Evolutionary conservation across 2,888 invertebrate species (phyloP).

Genomic region (Microctonus aethiopoides): DNA sequence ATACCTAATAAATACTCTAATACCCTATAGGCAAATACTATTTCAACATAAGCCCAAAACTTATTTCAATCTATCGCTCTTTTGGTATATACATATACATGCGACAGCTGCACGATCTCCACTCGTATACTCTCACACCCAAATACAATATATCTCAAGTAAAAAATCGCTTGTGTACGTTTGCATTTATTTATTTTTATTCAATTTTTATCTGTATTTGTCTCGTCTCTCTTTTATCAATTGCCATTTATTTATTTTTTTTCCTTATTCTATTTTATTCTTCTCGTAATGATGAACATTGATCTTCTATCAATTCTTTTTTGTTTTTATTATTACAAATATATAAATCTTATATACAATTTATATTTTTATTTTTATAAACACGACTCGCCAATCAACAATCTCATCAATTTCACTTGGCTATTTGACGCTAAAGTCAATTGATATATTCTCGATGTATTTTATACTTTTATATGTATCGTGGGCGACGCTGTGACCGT

Average conservation of each 20-base stretch:
- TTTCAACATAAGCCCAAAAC: conserved; percentile 37
- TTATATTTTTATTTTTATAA: background rate
- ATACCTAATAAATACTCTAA: conserved; percentile 29
- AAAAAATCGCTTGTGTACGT: conserved; percentile 20
- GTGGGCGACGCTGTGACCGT: conserved; percentile 50
- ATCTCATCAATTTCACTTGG: conserved; percentile 31
- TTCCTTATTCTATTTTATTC: background rate
- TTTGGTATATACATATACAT: background rate
- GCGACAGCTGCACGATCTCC: conserved; percentile 29
- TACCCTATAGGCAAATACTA: conserved; percentile 33
- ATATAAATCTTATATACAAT: too few relatives aligned
- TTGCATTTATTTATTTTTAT: conserved; percentile 18
- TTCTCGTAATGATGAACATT: background rate
- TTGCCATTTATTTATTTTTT: conserved; percentile 11
- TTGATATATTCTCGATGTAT: conserved; percentile 50
- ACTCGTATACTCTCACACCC: background rate
- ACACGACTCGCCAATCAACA: background rate
- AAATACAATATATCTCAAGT: conserved; percentile 21
- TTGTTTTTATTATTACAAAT: background rate
- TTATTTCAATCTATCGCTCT: conserved; percentile 39
- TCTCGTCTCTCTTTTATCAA: background rate
- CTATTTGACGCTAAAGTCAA: conserved; percentile 32
- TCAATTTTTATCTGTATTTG: conserved; percentile 5
- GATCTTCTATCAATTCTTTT: background rate
- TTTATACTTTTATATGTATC: conserved; percentile 65